These are phyloP conservation scores for Leucophenga montana DNA, from an alignment of 2,888 invertebrate genomes.

Conservation along the genomic window DNA sequence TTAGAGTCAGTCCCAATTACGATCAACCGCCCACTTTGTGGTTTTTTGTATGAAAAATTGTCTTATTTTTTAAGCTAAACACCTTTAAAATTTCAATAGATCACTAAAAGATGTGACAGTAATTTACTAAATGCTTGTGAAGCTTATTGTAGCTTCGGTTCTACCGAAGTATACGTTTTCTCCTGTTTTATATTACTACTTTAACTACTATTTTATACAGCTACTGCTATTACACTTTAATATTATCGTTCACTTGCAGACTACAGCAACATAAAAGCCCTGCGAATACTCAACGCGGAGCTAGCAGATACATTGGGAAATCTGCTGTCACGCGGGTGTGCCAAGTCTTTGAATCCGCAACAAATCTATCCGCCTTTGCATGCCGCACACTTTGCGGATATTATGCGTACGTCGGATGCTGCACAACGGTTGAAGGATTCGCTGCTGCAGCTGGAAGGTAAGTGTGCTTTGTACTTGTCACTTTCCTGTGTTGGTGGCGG, in stretches of 20 bases:
- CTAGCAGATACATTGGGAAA: constrained; percentile 95
- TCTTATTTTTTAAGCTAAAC: too few species aligned
- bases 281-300: constrained; percentile 88
- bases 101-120: too few species aligned
- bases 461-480: constrained; percentile 44
- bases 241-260: constrained; percentile 76
- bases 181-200: too few species aligned
- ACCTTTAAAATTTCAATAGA: too few species aligned
- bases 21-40: too few species aligned
- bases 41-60: too few species aligned
- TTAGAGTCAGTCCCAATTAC: too few species aligned
- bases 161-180: too few species aligned
- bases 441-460: constrained; percentile 77
- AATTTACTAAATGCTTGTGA: too few species aligned
- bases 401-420: constrained; percentile 73
- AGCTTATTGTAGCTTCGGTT: too few species aligned
- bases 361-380: constrained; percentile 81
- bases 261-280: constrained; percentile 84
- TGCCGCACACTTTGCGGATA: constrained; percentile 73
- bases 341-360: constrained; percentile 84
- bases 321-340: constrained; percentile 86
- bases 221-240: too few species aligned
- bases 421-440: constrained; percentile 76
- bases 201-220: too few species aligned
- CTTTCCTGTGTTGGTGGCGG: constrained; percentile 31